Base-by-base conservation (phyloP, 1,140 invertebrate genomes). In the Cataglyphis hispanica region DNA sequence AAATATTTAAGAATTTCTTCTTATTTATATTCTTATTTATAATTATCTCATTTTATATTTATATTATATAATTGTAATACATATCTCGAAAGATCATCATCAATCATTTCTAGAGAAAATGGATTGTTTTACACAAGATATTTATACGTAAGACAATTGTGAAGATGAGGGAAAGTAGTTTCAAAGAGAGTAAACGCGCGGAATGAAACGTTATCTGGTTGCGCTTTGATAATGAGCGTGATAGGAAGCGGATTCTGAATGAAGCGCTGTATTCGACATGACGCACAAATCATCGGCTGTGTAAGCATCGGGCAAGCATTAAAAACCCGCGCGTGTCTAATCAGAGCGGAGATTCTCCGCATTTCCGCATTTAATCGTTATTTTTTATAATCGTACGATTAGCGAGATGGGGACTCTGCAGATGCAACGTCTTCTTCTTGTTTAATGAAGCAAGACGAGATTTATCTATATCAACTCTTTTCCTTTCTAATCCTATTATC, bases 211-310 rank as follows among this genome's bases (percentile, higher is more conserved):
- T 77, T 84, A 84, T 84, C 81, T 84, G 60, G 16, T 64, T 13
- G 56, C 67, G 37, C 60, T 19, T 46, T 27, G 74, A 84, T 77
- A 83, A 81, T 43, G 81, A 64, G 10, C 13, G 56, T 16, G 61
- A 74, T 58, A 70, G 22, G 63, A 50, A 67, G 5, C 31, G 76
- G 34, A 77, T 86, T 85, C 83, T 87, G 83, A 87, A 87, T 87
- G 86, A 85, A 87, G 61, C 83, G 61, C 67, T 87, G 60, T 86
- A 50, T 84, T 77, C 81, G 81, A 77, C 81, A 22, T 74, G 78
- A 37, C 78, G 34, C 37, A 74, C 67, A 72, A 72, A 60, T 83
- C 67, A n/a, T 60, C 37, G 37, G 37, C 53, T 83, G 37, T 60
- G 67, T 40, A 53, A 16, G n/a, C 40, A 40, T 27, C 22, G 22